phyloP scores from a whole-genome alignment of 1,140 invertebrate species.

The Drepana arcuata region DNA sequence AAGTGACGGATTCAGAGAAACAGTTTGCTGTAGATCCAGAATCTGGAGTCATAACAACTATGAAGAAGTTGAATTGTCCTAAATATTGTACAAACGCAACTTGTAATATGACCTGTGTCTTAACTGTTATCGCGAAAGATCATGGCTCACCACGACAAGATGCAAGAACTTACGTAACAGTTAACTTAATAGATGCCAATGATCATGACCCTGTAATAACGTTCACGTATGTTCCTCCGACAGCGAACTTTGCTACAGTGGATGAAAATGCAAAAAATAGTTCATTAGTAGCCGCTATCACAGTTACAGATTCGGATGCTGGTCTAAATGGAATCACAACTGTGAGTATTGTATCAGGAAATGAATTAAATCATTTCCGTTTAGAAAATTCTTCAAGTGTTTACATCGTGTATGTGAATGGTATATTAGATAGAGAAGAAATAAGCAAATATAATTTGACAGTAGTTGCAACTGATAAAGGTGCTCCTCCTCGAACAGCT shows the following conservation, averaged over 20 bases:
- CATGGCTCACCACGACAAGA: conserved; percentile 91
- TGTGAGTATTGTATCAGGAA: conserved; percentile 88
- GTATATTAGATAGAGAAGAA: conserved; percentile 92
- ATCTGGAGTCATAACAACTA: conserved; percentile 87
- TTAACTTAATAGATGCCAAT: conserved; percentile 94
- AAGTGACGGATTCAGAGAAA: conserved; percentile 85
- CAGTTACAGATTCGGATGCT: conserved; percentile 91
- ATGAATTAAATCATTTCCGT: conserved; percentile 91
- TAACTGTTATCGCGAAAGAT: conserved; percentile 94
- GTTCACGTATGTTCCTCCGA: conserved; percentile 90
- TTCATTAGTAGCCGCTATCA: conserved; percentile 93
- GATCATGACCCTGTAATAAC: conserved; percentile 95
- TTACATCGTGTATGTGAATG: conserved; percentile 93
- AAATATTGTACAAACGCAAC: conserved; percentile 73
- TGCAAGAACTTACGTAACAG: conserved; percentile 94
- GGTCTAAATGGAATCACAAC: conserved; percentile 91
- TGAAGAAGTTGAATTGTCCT: conserved; percentile 84
- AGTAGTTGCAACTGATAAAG: conserved; percentile 91
- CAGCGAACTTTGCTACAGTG: conserved; percentile 88
- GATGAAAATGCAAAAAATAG: conserved; percentile 94
- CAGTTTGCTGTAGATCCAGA: conserved; percentile 92
- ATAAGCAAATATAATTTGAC: conserved; percentile 94
- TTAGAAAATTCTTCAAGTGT: conserved; percentile 88
- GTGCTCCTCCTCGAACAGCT: conserved; percentile 86
- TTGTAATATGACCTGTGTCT: conserved; percentile 92